Percentiles rank a stretch among this genome's conserved stretches.
Conservation (phyloP, 2,888 invertebrate genomes). For the Cremastobaeus sp. region DNA sequence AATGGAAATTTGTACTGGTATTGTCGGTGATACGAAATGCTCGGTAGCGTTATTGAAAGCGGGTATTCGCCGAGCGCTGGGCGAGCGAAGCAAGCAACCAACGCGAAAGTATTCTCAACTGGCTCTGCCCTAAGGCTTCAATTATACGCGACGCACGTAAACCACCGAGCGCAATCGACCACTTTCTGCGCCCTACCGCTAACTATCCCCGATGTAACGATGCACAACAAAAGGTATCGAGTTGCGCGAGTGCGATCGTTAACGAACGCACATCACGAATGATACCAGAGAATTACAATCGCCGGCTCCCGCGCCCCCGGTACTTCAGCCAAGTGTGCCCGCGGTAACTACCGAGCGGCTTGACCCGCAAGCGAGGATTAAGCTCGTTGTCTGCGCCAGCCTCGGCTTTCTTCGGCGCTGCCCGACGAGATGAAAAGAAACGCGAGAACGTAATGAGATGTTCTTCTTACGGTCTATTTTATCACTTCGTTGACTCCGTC, state of each 20-base stretch:
- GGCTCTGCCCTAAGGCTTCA: constrained; percentile 67
- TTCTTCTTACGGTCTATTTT: constrained; percentile 10
- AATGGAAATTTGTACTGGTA: constrained; percentile 40
- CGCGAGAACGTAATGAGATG: constrained; percentile 28
- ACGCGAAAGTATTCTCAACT: constrained; percentile 59
- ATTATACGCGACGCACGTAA: constrained; percentile 66
- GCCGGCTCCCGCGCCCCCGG: constrained; percentile 21
- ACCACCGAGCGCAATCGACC: constrained; percentile 70
- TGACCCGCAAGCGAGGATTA: constrained; percentile 45
- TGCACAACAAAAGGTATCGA: constrained; percentile 74
- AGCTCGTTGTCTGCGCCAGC: constrained; percentile 24
- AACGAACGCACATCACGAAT: constrained; percentile 67
- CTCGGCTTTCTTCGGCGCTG: background rate
- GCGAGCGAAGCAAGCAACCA: constrained; percentile 35
- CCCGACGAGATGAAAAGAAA: constrained; percentile 11
- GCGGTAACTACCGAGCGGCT: constrained; percentile 37
- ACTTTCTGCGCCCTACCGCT: constrained; percentile 67
- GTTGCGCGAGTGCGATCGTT: constrained; percentile 73
- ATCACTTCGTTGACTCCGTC: constrained; percentile 3
- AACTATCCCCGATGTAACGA: constrained; percentile 70
- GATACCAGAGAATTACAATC: constrained; percentile 61
- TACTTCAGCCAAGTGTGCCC: constrained; percentile 45
- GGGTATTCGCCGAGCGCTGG: constrained; percentile 26
- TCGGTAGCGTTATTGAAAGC: constrained; percentile 51
- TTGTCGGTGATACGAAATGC: constrained; percentile 50